phyloP scores from a whole-genome alignment of 2,113 vertebrate genomes.

The Periophthalmus modestus region DNA sequence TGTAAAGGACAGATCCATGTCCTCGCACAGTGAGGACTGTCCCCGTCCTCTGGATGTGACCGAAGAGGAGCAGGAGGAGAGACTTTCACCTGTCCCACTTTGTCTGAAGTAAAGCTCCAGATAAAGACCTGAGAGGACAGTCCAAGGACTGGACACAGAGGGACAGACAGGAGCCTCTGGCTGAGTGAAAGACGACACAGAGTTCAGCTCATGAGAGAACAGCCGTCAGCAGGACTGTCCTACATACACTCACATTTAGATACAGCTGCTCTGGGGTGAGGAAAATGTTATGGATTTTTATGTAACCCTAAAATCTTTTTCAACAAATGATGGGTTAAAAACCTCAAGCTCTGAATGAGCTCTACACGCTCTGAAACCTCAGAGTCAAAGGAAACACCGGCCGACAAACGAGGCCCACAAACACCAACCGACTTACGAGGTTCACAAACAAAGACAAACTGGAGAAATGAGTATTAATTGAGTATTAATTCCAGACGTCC shows the following conservation, averaged over 20 bases:
- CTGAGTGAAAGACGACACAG: slow-evolving; percentile 6
- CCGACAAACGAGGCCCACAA: not conserved
- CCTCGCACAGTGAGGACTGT: not conserved
- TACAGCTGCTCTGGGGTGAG: not conserved
- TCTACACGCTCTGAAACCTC: not conserved
- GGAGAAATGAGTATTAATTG: too few relatives aligned
- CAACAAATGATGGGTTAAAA: not conserved
- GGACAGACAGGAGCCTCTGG: slow-evolving; percentile 2
- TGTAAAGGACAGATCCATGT: not conserved
- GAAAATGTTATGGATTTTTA: not conserved
- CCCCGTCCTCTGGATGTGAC: not conserved
- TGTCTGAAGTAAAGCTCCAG: not conserved
- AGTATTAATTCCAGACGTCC: too few relatives aligned
- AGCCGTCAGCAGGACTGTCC: not conserved
- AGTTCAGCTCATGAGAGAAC: not conserved
- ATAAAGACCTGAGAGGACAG: slow-evolving; percentile 8
- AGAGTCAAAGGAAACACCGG: not conserved
- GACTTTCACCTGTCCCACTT: not conserved
- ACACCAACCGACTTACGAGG: not conserved
- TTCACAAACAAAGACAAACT: too few relatives aligned
- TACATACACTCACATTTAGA: not conserved
- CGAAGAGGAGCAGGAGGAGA: not conserved
- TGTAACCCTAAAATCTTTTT: not conserved
- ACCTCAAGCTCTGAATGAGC: not conserved
- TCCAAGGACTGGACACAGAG: slow-evolving; percentile 2